Evolutionary conservation across 2,888 invertebrate genomes (phyloP), one percentile per base, ranked within the genome.

Genomic region (Idaea straminata): DNA sequence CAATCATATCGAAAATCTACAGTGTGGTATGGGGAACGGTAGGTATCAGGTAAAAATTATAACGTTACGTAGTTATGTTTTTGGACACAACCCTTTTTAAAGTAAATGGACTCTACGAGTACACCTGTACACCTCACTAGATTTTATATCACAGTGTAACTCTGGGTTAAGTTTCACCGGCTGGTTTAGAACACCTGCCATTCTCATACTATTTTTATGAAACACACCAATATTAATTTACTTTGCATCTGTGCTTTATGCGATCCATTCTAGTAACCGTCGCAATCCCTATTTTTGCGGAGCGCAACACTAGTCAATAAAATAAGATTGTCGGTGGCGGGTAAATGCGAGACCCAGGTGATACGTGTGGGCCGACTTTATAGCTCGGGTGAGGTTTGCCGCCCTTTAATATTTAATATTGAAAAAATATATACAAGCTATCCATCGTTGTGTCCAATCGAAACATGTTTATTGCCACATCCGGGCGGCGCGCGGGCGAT

Each of bases 341-440:
- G 80, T 75, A 75, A 77, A 81, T 77, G 73, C 75, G 80, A 79
- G 85, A 80, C 85, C 83, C 89, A 87, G 87, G 88, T 91, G 91
- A 91, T 89, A 83, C 89, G 88, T 86, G 82, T 83, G 82, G 84
- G 85, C 81, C 84, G 74, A 87, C 78, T 90, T 92, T 91, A 92
- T 89, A 84, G 88, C 84, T 72, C 75, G 81, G 77, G 85, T 80
- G 88, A 87, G 90, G 89, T 88, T 89, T 88, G 82, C 86, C 84
- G 85, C 84, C 75, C 83, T 86, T 91, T 86, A 91, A 90, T 89
- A 89, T 87, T 88, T 89, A 86, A 87, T 88, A 88, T 86, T 84
- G 84, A 84, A 86, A 88, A 88, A 88, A 87, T 74, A 75, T 65
- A 82, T 74, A 82, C 77, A 76, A 74, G 77, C 82, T 76, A 87